Base-by-base conservation (phyloP, 2,888 invertebrate genomes). In the Embidobia sp. region DNA sequence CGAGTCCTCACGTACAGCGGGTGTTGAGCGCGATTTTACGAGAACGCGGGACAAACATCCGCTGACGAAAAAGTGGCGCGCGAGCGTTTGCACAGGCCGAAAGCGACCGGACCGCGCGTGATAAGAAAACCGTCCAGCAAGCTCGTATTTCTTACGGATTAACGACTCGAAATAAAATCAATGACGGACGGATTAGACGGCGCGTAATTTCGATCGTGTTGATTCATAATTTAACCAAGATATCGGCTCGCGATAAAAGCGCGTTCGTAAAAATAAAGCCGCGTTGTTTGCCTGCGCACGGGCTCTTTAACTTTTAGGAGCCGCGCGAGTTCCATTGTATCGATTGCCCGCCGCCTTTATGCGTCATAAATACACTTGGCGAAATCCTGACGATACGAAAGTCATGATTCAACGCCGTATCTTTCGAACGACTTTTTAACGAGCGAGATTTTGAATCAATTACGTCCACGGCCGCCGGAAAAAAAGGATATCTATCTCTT, bases 1-100 rank as follows among this genome's bases (percentile, higher is more conserved):
- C 81, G 78, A 73, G 78, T 77, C 74, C 85, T 85, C 88, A 87
- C 87, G 87, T 85, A 83, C 83, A 79, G 80, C 72, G 48, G 73
- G 66, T 73, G 77, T 66, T 83, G 80, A 82, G 82, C 77, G 82
- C 78, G 79, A 82, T 81, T 84, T 83, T 82, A 81, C 83, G 81
- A 83, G 78, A 79, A 80, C 79, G 80, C 78, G 80, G 74, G 72
- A 80, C 79, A 82, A 83, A 84, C 73, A 73, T 40, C 49, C 11
- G 37, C 19, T 16, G 27, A 29, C 31, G 49, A 57, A 69, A 69
- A 69, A 49, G 42, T 26, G 33, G 16, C 33, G 29, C 35, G 7
- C 42, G 27, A 18, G 22, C n/a, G 48, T 57, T 55, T 57, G 48
- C 40, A 31, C 67, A 57, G 55, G 19, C 37, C 29, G 29, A 29